Base-by-base conservation (phyloP, 2,797 vertebrate species). In the Galago senegalensis region DNA sequence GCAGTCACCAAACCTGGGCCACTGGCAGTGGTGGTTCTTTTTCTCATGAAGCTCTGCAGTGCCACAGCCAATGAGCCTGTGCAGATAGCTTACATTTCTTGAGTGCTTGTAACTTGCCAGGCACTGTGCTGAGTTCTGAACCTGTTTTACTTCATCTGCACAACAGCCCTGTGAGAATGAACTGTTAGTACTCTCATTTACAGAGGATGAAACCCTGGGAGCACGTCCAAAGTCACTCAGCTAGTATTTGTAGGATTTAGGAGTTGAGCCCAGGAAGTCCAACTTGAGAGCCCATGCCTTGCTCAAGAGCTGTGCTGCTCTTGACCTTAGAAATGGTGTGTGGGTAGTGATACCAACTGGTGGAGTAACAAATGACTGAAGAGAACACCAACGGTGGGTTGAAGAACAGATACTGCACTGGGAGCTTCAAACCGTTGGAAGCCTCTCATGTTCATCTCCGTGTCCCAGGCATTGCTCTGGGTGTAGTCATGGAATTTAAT, bases 101-200 rank as follows among this genome's bases (percentile, higher is more conserved):
- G 58, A 43, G 46, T 23, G 23, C 49, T 9, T 7, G 12, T 9
- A 37, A 18, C 27, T 27, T 43, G 20, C 13, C 18, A 20, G 77
- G 20, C 34, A 5, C 75, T 63, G 7, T 0, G 0, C n/a, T 7
- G 46, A 46, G n/a, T 3, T 11, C 4, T 10, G 10, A 5, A 7
- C 29, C 60, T 34, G 40, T 20, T 75, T n/a, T 49, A 7, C 73
- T 53, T 69, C 29, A 61, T 29, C 37, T 31, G 10, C 23, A 34
- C 29, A 7, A 14, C 23, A 11, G 56, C 27, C 34, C 49, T 7
- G 2, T n/a, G 63, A 67, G 49, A 20, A 31, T 34, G 20, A 72
- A 73, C 5, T 34, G 27, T 21, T 3, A 40, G 17, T 27, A 23
- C n/a, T 90, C 34, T 29, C 49, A 1, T 43, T 89, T 43, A 65